These are phyloP conservation scores for Plodia interpunctella DNA, from an alignment of 1,140 invertebrate species.

Conservation along the genomic window DNA sequence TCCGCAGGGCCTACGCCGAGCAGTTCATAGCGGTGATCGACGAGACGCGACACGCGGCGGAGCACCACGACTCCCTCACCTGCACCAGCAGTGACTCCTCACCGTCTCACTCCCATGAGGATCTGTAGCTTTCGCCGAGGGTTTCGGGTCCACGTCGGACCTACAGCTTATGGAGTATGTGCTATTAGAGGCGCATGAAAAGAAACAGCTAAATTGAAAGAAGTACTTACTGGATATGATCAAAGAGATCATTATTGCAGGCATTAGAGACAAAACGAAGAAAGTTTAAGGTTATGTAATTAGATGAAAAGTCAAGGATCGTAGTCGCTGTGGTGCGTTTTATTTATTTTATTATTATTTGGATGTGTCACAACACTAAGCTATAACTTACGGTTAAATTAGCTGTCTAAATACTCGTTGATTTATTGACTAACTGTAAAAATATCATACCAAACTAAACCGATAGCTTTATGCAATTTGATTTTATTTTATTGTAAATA, in stretches of 20 bases:
- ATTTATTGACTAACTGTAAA: slow-evolving; percentile 14
- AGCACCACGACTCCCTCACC: slow-evolving; percentile 54
- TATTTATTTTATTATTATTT: background rate
- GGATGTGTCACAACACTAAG: background rate
- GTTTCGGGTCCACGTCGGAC: no score
- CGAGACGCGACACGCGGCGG: slow-evolving; percentile 69
- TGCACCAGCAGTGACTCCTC: slow-evolving; percentile 47
- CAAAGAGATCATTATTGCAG: no score
- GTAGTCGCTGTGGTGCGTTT: background rate
- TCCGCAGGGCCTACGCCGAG: slow-evolving; percentile 78
- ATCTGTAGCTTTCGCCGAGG: background rate
- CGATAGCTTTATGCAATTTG: slow-evolving; percentile 24
- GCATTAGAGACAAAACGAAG: no score
- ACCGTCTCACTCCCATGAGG: slow-evolving; percentile 29
- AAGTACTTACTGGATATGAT: no score
- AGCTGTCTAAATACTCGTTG: slow-evolving; percentile 13
- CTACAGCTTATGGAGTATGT: no score
- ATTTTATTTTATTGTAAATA: slow-evolving; percentile 29
- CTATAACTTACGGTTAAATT: background rate
- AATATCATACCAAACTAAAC: slow-evolving; percentile 44
- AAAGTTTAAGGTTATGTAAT: background rate
- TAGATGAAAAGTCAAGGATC: background rate
- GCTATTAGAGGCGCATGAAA: no score
- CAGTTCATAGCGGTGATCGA: slow-evolving; percentile 81
- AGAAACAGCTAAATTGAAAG: no score